Conservation (phyloP, 2,797 vertebrate species). For the Pachyuromys duprasi region DNA sequence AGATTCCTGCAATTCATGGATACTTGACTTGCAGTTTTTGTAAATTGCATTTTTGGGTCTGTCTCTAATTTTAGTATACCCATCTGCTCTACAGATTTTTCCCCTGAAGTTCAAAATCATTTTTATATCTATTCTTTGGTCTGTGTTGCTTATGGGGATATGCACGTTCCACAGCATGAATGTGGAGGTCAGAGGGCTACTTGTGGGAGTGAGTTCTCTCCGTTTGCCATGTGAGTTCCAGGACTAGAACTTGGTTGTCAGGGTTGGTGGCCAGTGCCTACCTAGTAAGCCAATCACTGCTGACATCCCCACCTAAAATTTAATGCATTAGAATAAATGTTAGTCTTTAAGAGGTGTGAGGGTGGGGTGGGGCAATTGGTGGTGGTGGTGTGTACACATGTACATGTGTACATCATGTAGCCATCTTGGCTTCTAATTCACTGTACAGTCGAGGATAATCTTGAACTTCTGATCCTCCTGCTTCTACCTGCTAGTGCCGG, state of each 20-base stretch:
- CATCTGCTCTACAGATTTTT: background rate
- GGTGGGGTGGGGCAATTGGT: background rate
- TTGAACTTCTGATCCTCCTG: background rate
- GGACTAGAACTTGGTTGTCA: background rate
- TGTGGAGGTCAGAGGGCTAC: background rate
- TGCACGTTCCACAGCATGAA: background rate
- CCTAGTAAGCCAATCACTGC: background rate
- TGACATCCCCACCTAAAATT: background rate
- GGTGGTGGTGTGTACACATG: background rate
- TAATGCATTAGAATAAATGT: background rate
- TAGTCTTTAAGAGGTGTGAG: background rate
- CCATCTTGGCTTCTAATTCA: background rate
- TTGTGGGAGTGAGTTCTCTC: background rate
- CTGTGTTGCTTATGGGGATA: background rate
- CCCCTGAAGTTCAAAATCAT: background rate
- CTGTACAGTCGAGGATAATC: background rate
- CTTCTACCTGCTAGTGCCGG: background rate
- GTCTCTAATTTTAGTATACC: slow-evolving; percentile 27
- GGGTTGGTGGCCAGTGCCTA: background rate
- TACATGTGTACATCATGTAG: background rate
- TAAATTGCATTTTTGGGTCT: background rate
- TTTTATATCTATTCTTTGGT: background rate
- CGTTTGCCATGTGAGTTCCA: background rate
- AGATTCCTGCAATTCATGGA: background rate
- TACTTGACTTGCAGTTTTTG: background rate